phyloP scores from a whole-genome alignment of 2,888 invertebrate genomes.

The Tolmerus cingulatus region DNA sequence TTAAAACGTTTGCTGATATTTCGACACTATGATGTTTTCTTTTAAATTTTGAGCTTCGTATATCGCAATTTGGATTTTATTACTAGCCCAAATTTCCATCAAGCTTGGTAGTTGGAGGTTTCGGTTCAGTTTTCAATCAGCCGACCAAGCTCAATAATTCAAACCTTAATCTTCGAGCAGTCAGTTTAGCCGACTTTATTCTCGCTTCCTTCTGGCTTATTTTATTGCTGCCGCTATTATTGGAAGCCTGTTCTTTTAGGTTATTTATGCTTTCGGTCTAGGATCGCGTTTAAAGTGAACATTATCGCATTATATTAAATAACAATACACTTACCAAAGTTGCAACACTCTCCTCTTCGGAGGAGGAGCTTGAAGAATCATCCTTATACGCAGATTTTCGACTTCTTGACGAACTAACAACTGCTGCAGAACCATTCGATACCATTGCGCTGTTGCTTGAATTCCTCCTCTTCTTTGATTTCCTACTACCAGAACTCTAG shows the following conservation, averaged over 20 bases:
- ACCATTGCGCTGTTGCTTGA: background rate
- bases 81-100: no score
- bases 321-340: background rate
- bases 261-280: background rate
- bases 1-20: no score
- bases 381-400: background rate
- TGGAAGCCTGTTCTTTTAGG: background rate
- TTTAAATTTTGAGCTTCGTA: no score
- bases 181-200: background rate
- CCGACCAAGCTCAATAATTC: background rate
- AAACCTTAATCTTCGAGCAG: background rate
- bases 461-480: background rate
- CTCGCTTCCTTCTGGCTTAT: background rate
- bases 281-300: background rate
- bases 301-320: background rate
- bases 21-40: no score
- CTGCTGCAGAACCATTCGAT: background rate
- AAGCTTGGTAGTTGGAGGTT: no score
- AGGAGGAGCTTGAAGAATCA: background rate
- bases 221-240: background rate
- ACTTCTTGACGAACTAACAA: background rate
- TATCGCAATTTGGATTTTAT: no score
- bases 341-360: slow-evolving; percentile 1
- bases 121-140: background rate
- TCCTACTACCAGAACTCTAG: background rate